Evolutionary conservation across 2,888 invertebrate species (phyloP), one percentile per base, ranked within the genome.

Genomic region (Chrysolina oricalcia): DNA sequence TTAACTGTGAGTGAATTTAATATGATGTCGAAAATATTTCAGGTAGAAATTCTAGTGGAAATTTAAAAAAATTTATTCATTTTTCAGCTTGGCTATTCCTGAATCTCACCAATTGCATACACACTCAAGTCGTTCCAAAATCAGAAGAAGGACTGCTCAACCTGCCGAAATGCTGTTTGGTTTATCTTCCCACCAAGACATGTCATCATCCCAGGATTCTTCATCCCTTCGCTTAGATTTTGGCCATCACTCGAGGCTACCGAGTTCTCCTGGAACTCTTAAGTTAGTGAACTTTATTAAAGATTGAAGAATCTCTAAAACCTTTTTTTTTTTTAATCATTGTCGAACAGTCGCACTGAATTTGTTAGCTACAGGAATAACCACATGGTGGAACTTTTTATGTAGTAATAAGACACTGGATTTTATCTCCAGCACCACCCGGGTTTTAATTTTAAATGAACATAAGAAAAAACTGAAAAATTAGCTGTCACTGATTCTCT

Each of bases 251-350:
- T 91, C 59, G 50, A 50, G 91, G 89, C 91, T 95, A 72, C 94
- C 95, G 78, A 94, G 94, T 87, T 94, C 94, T 59, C 94, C 95
- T 6, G 94, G 94, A 81, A 93, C 94, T 81, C 90, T 95, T 78
- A 93, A 94, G 95, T 95, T 89, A 90, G 88, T 88, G 81, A 78
- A 82, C 81, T 80, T 74, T 77, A 65, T 63, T 48, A 72, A 21
- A 19, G 3, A 19, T 5, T 10, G 10, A 53, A 53, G 21, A 19
- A 5, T 6, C 35, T 35, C 27, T 3, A 27, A 27, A 27, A 27
- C 2, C 5, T 27, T 27, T 2, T 2, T 3, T 27, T 27, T 27
- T 27, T 5, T 27, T 27, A 27, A 27, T 27, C 2, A 27, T 27
- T 27, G 27, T 27, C 2, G 27, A 2, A 27, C 27, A 27, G 5